phyloP scores from a whole-genome alignment of 2,797 vertebrate species.

The Pantherophis alleghaniensis region DNA sequence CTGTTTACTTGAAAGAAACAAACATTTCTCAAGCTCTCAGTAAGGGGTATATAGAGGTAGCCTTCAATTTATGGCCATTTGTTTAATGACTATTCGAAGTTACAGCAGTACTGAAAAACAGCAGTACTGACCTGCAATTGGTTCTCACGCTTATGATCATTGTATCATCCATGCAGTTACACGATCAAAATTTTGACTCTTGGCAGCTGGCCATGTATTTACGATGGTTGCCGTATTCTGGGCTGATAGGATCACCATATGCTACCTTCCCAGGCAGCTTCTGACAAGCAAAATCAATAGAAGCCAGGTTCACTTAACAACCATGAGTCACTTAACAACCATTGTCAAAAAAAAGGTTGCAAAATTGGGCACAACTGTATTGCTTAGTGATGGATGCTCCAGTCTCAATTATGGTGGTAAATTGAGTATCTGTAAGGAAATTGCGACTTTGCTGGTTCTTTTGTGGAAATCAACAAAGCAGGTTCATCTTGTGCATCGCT shows the following conservation, averaged over 20 bases:
- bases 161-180: background rate
- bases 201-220: background rate
- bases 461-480: background rate
- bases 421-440: background rate
- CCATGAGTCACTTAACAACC: background rate
- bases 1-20: background rate
- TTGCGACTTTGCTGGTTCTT: background rate
- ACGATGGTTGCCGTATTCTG: background rate
- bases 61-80: background rate
- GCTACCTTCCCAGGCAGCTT: background rate
- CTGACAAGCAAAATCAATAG: background rate
- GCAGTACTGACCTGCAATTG: background rate
- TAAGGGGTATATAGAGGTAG: background rate
- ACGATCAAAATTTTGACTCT: background rate
- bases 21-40: background rate
- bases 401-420: background rate
- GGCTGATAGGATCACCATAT: background rate
- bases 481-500: background rate
- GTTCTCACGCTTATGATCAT: background rate
- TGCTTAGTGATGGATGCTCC: background rate
- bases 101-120: background rate
- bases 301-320: background rate
- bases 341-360: background rate
- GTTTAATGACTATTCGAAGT: background rate
- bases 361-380: background rate